Evolutionary conservation across 2,888 invertebrate species (phyloP).

Genomic region (Drosophila peninsularis): DNA sequence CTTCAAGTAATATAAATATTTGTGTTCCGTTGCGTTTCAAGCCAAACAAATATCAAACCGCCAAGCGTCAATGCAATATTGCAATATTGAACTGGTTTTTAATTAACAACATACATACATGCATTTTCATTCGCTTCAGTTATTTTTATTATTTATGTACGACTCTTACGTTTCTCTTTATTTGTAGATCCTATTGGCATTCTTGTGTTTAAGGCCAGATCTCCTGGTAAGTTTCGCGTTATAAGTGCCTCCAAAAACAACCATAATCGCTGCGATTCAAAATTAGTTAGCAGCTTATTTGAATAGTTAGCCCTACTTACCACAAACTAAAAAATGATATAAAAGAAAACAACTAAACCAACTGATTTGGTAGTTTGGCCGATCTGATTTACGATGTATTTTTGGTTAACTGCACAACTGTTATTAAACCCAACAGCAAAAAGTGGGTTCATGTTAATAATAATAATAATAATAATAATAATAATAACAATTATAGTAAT

Average conservation of each 20-base stretch:
- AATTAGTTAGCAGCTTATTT: slow-evolving; percentile 23
- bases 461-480: slow-evolving; percentile 14
- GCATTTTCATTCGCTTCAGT: slow-evolving; percentile 45
- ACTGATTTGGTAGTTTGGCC: slow-evolving; percentile 22
- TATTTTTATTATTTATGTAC: slow-evolving; percentile 82
- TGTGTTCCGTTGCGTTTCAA: slow-evolving; percentile 22
- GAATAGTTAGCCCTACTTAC: slow-evolving; percentile 41
- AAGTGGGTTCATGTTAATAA: slow-evolving; percentile 26
- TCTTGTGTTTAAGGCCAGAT: slow-evolving; percentile 91
- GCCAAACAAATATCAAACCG: slow-evolving; percentile 9
- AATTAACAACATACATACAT: slow-evolving; percentile 35
- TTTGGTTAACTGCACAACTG: slow-evolving; percentile 20
- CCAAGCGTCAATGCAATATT: slow-evolving; percentile 12
- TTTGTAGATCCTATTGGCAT: slow-evolving; percentile 91
- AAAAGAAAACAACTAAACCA: slow-evolving; percentile 6
- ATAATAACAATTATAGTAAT: slow-evolving; percentile 4
- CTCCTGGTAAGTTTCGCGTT: slow-evolving; percentile 88
- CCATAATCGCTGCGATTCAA: slow-evolving; percentile 41
- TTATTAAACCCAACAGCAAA: slow-evolving; percentile 24
- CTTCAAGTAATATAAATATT: slow-evolving; percentile 53
- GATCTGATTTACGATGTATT: slow-evolving; percentile 14
- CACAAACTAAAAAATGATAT: slow-evolving; percentile 39
- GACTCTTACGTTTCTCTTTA: slow-evolving; percentile 86
- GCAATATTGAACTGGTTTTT: slow-evolving; percentile 15
- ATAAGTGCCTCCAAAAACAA: slow-evolving; percentile 71